These are phyloP conservation scores for Naja naja DNA, from an alignment of 2,113 vertebrate species.

Conservation along the genomic window DNA sequence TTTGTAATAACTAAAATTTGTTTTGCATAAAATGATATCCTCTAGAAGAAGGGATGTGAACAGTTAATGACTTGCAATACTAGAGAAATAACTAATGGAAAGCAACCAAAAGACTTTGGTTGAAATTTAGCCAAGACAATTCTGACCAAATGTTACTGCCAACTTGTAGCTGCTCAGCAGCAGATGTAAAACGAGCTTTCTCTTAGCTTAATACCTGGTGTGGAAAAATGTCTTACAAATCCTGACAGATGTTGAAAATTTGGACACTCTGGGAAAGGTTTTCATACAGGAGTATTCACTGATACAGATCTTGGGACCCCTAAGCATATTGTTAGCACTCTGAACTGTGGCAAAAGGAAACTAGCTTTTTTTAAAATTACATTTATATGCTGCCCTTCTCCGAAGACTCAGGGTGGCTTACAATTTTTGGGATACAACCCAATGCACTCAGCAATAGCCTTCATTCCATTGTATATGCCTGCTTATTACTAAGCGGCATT, in stretches of 20 bases:
- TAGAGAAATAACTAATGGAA: slow-evolving; percentile 1
- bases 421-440: too few species aligned
- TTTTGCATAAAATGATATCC: neutral
- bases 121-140: neutral
- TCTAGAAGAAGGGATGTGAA: neutral
- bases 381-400: too few species aligned
- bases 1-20: slow-evolving; percentile 10
- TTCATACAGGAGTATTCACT: neutral
- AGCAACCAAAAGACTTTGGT: neutral
- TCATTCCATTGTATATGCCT: too few species aligned
- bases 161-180: neutral
- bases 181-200: slow-evolving; percentile 1
- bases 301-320: neutral
- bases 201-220: slow-evolving; percentile 7
- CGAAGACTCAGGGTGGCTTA: too few species aligned
- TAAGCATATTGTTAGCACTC: neutral
- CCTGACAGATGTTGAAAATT: neutral
- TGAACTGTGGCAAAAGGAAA: neutral
- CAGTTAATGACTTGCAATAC: neutral
- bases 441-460: too few species aligned
- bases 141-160: neutral
- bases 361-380: too few species aligned
- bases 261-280: neutral
- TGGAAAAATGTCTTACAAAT: slow-evolving; percentile 6
- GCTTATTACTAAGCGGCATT: too few species aligned